Conservation (phyloP, 2,113 vertebrate genomes). For the Hyperoodon ampullatus region DNA sequence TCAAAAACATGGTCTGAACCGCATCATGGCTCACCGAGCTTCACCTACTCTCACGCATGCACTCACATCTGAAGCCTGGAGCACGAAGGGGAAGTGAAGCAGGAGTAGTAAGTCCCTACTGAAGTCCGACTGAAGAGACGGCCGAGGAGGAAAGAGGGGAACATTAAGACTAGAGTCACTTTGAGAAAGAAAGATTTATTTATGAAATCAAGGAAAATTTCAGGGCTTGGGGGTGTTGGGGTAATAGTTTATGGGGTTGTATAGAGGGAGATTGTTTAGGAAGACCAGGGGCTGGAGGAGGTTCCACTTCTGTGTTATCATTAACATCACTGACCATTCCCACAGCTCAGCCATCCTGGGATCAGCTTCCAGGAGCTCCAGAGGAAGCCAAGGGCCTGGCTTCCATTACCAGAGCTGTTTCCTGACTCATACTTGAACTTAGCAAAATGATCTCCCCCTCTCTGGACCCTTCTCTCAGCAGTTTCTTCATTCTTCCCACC, state of each 20-base stretch:
- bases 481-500: slow-evolving; percentile 9
- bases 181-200: background rate
- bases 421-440: slow-evolving; percentile 29
- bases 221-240: background rate
- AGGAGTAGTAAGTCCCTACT: background rate
- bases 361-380: background rate
- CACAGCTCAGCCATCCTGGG: background rate
- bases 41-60: background rate
- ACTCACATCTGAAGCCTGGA: background rate
- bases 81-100: background rate
- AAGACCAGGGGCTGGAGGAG: background rate
- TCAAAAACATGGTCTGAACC: background rate
- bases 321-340: background rate
- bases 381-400: background rate
- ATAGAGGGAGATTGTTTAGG: background rate
- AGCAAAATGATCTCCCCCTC: background rate
- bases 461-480: background rate
- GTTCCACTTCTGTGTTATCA: background rate
- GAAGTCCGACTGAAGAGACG: background rate
- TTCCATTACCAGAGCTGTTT: slow-evolving; percentile 11
- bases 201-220: background rate
- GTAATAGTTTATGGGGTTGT: background rate
- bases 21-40: background rate
- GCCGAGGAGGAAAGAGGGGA: background rate
- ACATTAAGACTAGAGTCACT: background rate